phyloP scores from a whole-genome alignment of 2,113 vertebrate genomes.

The Plotosus lineatus region DNA sequence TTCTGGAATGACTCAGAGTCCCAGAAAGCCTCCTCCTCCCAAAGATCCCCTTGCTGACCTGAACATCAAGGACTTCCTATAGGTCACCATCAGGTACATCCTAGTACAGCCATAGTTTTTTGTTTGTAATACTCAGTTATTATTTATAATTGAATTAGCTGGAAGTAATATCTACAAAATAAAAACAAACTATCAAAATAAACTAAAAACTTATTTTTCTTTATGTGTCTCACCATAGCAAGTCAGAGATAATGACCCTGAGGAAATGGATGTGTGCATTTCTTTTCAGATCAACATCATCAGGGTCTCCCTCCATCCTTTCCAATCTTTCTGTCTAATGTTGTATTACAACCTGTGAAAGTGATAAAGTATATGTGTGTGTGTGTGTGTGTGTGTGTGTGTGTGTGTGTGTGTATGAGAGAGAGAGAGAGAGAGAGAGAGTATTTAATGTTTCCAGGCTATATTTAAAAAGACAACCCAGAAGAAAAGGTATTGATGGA shows the following conservation, averaged over 20 bases:
- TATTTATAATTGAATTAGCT: background rate
- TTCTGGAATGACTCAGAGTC: conserved; percentile 84
- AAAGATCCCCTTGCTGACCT: conserved; percentile 99
- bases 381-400: conserved; percentile 78
- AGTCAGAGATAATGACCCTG: conserved; percentile 52
- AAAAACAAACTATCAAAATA: background rate
- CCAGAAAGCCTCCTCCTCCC: conserved; percentile 91
- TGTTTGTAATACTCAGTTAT: background rate
- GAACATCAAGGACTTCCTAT: conserved; percentile 99
- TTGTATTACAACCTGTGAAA: conserved; percentile 97
- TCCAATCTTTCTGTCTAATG: conserved; percentile 76
- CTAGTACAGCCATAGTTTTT: conserved; percentile 27
- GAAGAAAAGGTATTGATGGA: conserved; percentile 79
- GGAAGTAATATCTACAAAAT: background rate
- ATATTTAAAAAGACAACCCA: conserved; percentile 56
- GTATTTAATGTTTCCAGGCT: conserved; percentile 81
- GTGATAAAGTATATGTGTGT: conserved; percentile 79
- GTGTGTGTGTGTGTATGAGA: too few relatives aligned
- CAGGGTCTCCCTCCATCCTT: conserved; percentile 44
- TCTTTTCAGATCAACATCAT: conserved; percentile 34
- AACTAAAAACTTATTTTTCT: conserved; percentile 9
- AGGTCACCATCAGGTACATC: conserved; percentile 68
- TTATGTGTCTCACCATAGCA: conserved; percentile 46
- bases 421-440: too few relatives aligned
- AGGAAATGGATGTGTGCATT: conserved; percentile 53